Evolutionary conservation across 1,140 invertebrate species (phyloP).

Genomic region (Scaptomyza pallida): DNA sequence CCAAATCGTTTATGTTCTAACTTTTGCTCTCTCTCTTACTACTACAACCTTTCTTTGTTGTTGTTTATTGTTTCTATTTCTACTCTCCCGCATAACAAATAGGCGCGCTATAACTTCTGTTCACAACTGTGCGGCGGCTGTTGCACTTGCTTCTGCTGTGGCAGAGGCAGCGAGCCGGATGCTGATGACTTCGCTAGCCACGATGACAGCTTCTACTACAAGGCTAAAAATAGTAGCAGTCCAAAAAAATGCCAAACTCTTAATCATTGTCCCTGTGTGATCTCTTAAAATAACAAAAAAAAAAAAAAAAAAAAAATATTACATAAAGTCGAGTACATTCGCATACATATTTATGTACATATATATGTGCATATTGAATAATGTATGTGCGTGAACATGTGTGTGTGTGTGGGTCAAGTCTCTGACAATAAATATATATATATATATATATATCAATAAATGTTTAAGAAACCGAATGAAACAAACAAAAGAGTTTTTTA

Average conservation of each 20-base stretch:
- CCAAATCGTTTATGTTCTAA: slow-evolving; percentile 38
- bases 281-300: slow-evolving; percentile 28
- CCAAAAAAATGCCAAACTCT: slow-evolving; percentile 44
- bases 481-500: slow-evolving; percentile 26
- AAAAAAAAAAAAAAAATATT: not conserved
- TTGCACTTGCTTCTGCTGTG: slow-evolving; percentile 27
- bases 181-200: slow-evolving; percentile 38
- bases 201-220: slow-evolving; percentile 34
- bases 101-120: slow-evolving; percentile 72
- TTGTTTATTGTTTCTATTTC: slow-evolving; percentile 66
- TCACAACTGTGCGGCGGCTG: slow-evolving; percentile 50
- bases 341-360: slow-evolving; percentile 12
- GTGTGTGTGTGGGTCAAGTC: slow-evolving; percentile 17
- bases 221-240: slow-evolving; percentile 31
- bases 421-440: slow-evolving; percentile 50
- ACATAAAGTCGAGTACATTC: slow-evolving; percentile 13
- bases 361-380: slow-evolving; percentile 16
- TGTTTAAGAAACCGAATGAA: slow-evolving; percentile 29
- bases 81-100: slow-evolving; percentile 60
- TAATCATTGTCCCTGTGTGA: slow-evolving; percentile 58
- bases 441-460: slow-evolving; percentile 36
- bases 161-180: slow-evolving; percentile 30
- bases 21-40: slow-evolving; percentile 50
- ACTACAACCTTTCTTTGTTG: slow-evolving; percentile 69
- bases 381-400: slow-evolving; percentile 20